phyloP scores from a whole-genome alignment of 1,140 invertebrate species.

The Campoletis sonorensis region DNA sequence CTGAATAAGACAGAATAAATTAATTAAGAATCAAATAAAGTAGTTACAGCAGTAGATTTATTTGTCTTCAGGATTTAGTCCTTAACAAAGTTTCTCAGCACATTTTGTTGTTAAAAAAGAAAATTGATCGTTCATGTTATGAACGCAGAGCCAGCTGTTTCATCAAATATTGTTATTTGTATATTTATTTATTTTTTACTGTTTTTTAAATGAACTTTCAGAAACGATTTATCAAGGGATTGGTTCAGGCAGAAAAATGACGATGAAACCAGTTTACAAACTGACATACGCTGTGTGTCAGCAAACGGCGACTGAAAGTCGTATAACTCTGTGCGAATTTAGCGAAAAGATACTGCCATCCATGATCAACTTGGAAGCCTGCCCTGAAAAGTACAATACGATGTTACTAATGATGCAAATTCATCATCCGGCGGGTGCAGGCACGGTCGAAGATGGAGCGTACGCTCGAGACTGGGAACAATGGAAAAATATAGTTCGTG shows the following conservation, averaged over 20 bases:
- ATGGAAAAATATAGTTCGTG: conserved; percentile 63
- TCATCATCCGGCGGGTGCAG: conserved; percentile 67
- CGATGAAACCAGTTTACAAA: conserved; percentile 57
- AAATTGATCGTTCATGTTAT: no score
- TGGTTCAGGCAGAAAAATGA: conserved; percentile 48
- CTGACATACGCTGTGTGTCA: conserved; percentile 58
- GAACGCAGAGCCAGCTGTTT: no score
- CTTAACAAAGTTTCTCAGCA: no score
- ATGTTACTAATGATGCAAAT: conserved; percentile 64
- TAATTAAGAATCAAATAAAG: no score
- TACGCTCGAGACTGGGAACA: conserved; percentile 58
- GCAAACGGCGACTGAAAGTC: conserved; percentile 63
- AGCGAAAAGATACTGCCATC: conserved; percentile 61
- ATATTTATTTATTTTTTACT: background rate
- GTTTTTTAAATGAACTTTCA: conserved; percentile 45
- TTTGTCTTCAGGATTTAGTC: no score
- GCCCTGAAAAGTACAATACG: conserved; percentile 63
- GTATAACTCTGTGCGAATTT: conserved; percentile 64
- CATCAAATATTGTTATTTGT: conserved; percentile 11
- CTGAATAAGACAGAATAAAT: no score
- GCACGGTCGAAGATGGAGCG: conserved; percentile 48
- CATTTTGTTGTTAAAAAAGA: no score
- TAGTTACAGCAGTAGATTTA: no score
- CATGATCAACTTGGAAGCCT: conserved; percentile 57
- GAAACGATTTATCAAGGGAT: conserved; percentile 54